These are phyloP conservation scores for Eilema depressum DNA, from an alignment of 2,888 invertebrate species.

Conservation along the genomic window DNA sequence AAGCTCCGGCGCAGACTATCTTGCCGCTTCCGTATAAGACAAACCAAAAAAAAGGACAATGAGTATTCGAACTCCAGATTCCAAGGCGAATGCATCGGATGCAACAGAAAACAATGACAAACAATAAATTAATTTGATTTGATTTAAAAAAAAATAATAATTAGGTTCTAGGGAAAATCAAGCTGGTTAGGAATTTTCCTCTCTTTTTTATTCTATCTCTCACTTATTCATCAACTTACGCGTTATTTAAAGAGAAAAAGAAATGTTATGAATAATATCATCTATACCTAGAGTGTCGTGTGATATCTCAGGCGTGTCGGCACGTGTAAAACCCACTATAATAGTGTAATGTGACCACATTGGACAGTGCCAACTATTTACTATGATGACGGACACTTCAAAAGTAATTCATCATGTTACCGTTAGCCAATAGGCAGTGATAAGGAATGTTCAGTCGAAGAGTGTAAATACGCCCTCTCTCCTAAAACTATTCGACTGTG, in stretches of 20 bases:
- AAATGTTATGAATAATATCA: background rate
- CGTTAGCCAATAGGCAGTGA: constrained; percentile 10
- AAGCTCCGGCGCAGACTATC: no score
- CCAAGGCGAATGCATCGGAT: no score
- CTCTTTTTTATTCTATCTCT: background rate
- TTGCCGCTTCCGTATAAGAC: no score
- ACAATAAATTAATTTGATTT: no score
- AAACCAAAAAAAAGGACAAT: no score
- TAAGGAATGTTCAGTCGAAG: background rate
- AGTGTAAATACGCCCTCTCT: constrained; percentile 4
- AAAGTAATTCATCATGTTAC: constrained; percentile 16
- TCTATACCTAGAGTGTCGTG: background rate
- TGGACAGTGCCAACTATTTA: constrained; percentile 16
- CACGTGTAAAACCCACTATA: background rate
- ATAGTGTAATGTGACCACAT: background rate
- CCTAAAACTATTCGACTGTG: background rate
- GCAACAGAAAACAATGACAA: no score
- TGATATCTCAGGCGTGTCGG: background rate
- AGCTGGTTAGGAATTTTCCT: background rate
- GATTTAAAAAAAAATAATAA: no score
- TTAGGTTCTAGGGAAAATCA: background rate
- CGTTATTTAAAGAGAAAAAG: background rate
- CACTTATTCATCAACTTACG: background rate
- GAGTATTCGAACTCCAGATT: no score
- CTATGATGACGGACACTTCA: constrained; percentile 18